Conservation (phyloP, 2,797 vertebrate species). For the Epinephelus malabaricus region DNA sequence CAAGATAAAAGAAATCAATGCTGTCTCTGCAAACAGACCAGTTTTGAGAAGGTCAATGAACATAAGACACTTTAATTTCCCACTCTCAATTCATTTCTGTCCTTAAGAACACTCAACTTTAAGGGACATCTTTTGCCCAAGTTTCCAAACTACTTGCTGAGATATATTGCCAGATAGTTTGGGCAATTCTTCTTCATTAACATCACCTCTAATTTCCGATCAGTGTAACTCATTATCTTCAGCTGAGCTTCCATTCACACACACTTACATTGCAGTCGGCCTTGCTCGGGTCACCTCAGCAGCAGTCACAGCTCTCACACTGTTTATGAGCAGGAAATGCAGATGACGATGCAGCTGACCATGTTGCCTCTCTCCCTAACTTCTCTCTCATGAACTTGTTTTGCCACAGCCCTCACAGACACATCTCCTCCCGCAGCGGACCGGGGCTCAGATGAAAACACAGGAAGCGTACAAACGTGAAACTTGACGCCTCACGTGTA, state of each 20-base stretch:
- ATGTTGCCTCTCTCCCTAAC: slow-evolving; percentile 42
- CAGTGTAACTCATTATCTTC: no score
- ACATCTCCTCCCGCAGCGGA: slow-evolving; percentile 17
- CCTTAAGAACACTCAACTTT: neutral
- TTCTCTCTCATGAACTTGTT: slow-evolving; percentile 22
- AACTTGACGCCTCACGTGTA: slow-evolving; percentile 70
- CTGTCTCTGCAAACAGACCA: neutral
- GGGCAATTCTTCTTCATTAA: neutral
- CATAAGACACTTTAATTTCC: neutral
- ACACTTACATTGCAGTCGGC: slow-evolving; percentile 71
- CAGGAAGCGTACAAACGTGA: neutral
- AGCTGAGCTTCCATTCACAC: slow-evolving; percentile 3
- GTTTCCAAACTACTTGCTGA: neutral
- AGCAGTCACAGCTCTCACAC: slow-evolving; percentile 11
- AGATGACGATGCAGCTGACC: slow-evolving; percentile 30
- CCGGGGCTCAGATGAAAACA: slow-evolving; percentile 35
- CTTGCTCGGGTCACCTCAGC: slow-evolving; percentile 54
- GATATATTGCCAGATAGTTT: neutral
- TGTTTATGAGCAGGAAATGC: slow-evolving; percentile 53
- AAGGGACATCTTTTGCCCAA: neutral
- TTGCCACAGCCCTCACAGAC: neutral
- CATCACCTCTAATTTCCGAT: neutral
- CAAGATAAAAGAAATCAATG: neutral
- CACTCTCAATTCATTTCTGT: neutral
- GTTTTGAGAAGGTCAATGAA: neutral